Evolutionary conservation across 1,140 invertebrate species (phyloP), one percentile per base, ranked within the genome.

Genomic region (Aradophagus sp.): DNA sequence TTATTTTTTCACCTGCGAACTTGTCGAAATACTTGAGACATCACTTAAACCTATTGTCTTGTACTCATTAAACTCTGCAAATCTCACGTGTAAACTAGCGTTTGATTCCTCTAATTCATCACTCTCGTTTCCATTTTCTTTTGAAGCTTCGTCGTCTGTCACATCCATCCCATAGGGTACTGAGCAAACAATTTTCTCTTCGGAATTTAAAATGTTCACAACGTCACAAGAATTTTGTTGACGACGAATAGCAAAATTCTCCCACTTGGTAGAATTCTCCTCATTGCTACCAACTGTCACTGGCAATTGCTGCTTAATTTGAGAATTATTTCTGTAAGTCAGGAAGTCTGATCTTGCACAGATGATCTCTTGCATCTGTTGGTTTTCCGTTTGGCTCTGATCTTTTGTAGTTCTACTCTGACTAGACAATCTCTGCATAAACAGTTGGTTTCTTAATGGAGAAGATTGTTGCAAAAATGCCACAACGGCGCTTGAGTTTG

Each of bases 401-500:
- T 39, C 8, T 5, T 14, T 29, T 4, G 26, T 44, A 3, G 39
- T 52, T 2, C 27, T 27, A 35, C 63, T 69, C 14, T 63, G 55
- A 35, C 67, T 74, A 1, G 53, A 50, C 14, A 68, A 26, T 29
- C 39, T 50, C 14, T 77, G 76, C 23, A 72, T 59, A 20, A 75
- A 45, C 12, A 73, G 38, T 56, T 50, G 77, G 45, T 38, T 79
- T 67, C 86, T 80, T 86, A 74, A 79, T 67, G 86, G 84, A 5
- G 86, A 86, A 32, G 83, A 84, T 31, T 84, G 84, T 77, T 82
- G 86, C 74, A 91, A 75, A 63, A 91, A 88, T 17, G 86, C 86
- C 44, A 84, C 78, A 35, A 90, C 87, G 23, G 89, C 87, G 48
- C 90, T 91, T 48, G 89, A 92, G 14, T 90, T 89, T 14, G 92